Percentiles rank a stretch among this genome's conserved stretches.
Evolutionary conservation across 2,113 vertebrate genomes (phyloP).

Genomic region (Silurus asotus): DNA sequence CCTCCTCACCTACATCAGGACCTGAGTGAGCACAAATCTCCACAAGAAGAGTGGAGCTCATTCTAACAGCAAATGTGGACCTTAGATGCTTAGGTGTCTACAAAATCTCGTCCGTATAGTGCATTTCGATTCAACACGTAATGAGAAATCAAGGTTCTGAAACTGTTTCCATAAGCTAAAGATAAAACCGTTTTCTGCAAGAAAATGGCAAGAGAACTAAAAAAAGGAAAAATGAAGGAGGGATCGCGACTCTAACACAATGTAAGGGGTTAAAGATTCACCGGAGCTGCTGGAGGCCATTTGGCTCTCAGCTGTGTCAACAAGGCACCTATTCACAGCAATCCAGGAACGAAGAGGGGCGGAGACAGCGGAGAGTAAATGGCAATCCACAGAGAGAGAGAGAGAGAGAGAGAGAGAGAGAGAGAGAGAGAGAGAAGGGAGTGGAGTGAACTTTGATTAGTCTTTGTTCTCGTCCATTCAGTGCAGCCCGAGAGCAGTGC

Average conservation of each 20-base stretch:
- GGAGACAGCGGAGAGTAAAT: constrained; percentile 41
- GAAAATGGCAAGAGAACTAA: too few species aligned
- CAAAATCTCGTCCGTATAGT: too few species aligned
- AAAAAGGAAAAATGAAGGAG: background rate
- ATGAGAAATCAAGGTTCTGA: too few species aligned
- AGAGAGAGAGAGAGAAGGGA: constrained; percentile 9
- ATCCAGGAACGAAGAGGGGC: constrained; percentile 53
- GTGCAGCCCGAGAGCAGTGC: background rate
- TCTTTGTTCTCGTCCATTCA: constrained; percentile 25
- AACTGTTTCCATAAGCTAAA: too few species aligned
- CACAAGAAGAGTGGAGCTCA: too few species aligned
- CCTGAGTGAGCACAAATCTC: too few species aligned
- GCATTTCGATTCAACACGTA: too few species aligned
- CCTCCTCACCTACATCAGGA: too few species aligned
- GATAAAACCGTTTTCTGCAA: too few species aligned
- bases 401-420: constrained; percentile 21
- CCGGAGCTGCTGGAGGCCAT: background rate
- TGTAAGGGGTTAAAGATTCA: constrained; percentile 32
- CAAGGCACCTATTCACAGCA: constrained; percentile 64
- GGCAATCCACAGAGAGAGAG: constrained; percentile 11
- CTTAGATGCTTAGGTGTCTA: too few species aligned
- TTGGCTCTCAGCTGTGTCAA: constrained; percentile 73
- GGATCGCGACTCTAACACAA: background rate
- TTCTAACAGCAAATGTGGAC: too few species aligned
- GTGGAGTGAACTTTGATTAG: constrained; percentile 22